phyloP scores from a whole-genome alignment of 2,888 invertebrate genomes.

The Nebria brevicollis region DNA sequence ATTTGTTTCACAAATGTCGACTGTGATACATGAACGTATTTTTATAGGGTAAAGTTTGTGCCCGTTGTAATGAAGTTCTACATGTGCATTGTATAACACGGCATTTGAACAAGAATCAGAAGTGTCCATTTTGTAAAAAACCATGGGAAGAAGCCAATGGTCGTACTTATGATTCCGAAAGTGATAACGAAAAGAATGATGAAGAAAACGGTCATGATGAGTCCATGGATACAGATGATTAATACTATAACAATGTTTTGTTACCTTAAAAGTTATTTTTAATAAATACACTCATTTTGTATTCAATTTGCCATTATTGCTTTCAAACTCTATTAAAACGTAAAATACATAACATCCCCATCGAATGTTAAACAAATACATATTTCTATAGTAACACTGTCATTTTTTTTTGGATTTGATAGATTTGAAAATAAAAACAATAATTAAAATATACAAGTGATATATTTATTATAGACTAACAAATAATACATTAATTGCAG shows the following conservation, averaged over 20 bases:
- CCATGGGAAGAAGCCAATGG: constrained; percentile 35
- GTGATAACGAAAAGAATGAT: neutral
- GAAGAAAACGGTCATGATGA: constrained; percentile 7
- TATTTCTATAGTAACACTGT: too few species aligned
- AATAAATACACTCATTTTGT: neutral
- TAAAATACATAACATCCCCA: too few species aligned
- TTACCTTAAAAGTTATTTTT: neutral
- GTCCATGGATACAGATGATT: constrained; percentile 29
- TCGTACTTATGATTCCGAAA: constrained; percentile 23
- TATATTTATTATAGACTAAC: constrained; percentile 31
- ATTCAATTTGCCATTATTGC: too few species aligned
- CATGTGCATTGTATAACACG: constrained; percentile 28
- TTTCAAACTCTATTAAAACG: too few species aligned
- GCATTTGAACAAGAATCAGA: constrained; percentile 8
- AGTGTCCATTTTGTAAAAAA: constrained; percentile 35
- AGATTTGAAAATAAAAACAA: neutral
- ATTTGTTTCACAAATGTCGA: neutral
- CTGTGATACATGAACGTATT: neutral
- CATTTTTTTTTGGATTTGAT: too few species aligned
- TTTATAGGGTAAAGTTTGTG: constrained; percentile 38
- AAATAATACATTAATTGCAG: constrained; percentile 26
- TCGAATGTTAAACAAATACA: too few species aligned
- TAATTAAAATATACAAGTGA: constrained; percentile 38
- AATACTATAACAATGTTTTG: constrained; percentile 9
- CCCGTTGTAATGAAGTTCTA: constrained; percentile 29